These are phyloP conservation scores for Monopis laevigella DNA, from an alignment of 2,888 invertebrate genomes.

Conservation along the genomic window DNA sequence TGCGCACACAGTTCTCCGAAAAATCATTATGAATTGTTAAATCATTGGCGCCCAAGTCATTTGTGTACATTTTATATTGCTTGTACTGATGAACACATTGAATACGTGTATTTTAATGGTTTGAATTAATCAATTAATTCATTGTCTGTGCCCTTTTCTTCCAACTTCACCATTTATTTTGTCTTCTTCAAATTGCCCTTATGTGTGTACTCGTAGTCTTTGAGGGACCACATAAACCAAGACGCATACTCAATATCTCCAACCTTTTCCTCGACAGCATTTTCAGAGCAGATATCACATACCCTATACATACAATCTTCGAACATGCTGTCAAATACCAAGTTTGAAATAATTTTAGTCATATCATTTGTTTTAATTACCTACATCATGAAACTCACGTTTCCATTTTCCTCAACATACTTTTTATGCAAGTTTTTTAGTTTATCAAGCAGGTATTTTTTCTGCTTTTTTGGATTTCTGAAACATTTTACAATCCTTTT, in stretches of 20 bases:
- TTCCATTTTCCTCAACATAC: conserved; percentile 13
- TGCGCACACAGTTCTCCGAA: conserved; percentile 13
- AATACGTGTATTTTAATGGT: conserved; percentile 16
- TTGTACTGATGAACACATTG: conserved; percentile 12
- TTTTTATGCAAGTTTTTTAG: conserved; percentile 15
- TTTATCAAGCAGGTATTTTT: conserved; percentile 14
- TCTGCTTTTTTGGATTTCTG: conserved; percentile 11
- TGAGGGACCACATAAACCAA: too few relatives aligned
- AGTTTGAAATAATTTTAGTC: conserved; percentile 14
- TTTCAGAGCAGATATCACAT: conserved; percentile 15
- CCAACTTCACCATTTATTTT: conserved; percentile 17
- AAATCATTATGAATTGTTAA: conserved; percentile 3
- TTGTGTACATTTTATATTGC: conserved; percentile 15
- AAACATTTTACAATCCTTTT: conserved; percentile 3
- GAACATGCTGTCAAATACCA: conserved; percentile 15
- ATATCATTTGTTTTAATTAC: conserved; percentile 15
- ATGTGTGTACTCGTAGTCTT: conserved; percentile 16
- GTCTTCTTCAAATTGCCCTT: conserved; percentile 11
- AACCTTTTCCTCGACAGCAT: conserved; percentile 7
- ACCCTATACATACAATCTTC: conserved; percentile 17
- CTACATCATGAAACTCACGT: conserved; percentile 18
- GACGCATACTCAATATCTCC: conserved; percentile 12
- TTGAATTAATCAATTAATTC: conserved; percentile 14
- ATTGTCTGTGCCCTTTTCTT: conserved; percentile 15
- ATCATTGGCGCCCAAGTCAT: background rate